Evolutionary conservation across 2,113 vertebrate species (phyloP).

Genomic region (Corythaixoides concolor): DNA sequence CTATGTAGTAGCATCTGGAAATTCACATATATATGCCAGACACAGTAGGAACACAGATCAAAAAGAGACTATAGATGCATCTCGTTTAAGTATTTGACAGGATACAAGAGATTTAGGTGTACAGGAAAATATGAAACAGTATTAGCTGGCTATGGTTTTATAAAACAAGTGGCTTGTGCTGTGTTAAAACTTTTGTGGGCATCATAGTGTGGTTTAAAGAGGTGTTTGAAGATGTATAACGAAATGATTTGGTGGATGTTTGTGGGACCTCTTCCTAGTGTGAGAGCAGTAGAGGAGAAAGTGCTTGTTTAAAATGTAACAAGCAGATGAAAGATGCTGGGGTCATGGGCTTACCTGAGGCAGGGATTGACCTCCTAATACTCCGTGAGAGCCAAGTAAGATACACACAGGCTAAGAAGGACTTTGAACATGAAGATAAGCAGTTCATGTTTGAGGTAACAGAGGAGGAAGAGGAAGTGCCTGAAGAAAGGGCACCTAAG

Average conservation of each 20-base stretch:
- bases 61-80: not conserved
- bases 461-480: not conserved
- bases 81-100: not conserved
- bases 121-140: not conserved
- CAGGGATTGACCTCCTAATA: not conserved
- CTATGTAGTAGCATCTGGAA: not conserved
- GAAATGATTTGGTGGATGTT: not conserved
- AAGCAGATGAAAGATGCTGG: not conserved
- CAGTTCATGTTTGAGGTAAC: not conserved
- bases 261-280: not conserved
- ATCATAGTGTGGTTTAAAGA: not conserved
- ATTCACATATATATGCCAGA: not conserved
- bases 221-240: not conserved
- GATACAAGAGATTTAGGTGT: not conserved
- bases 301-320: not conserved
- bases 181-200: not conserved
- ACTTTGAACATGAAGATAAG: not conserved
- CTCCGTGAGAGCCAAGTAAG: not conserved
- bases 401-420: not conserved
- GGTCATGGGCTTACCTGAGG: not conserved
- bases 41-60: not conserved
- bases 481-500: not conserved
- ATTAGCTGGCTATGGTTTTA: not conserved
- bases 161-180: not conserved
- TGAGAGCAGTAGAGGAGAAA: not conserved